Evolutionary conservation across 2,113 vertebrate genomes (phyloP).

Genomic region (Odocoileus virginianus): DNA sequence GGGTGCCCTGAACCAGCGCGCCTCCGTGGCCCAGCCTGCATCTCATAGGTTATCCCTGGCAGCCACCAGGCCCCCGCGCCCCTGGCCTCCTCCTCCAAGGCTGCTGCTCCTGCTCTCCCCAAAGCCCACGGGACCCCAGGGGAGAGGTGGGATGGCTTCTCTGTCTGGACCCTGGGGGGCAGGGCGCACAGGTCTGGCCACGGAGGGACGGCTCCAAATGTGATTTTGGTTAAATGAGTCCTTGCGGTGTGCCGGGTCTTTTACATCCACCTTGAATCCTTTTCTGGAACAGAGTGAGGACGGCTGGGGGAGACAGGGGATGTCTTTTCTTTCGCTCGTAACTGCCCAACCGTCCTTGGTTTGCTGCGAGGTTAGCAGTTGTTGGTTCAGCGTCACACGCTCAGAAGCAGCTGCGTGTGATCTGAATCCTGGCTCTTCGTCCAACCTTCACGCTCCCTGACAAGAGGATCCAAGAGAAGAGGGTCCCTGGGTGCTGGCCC

Average conservation of each 20-base stretch:
- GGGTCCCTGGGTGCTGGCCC: neutral
- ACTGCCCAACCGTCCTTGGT: neutral
- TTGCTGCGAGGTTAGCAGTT: fast-evolving
- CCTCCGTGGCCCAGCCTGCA: fast-evolving
- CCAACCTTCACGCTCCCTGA: neutral
- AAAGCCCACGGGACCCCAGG: neutral
- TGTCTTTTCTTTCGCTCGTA: neutral
- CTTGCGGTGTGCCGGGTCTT: neutral
- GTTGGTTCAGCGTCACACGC: fast-evolving
- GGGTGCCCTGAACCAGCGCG: neutral
- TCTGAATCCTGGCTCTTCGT: neutral
- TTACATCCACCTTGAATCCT: neutral
- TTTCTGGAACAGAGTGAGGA: neutral
- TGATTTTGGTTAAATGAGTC: neutral
- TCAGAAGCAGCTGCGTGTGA: neutral
- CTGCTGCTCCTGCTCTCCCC: fast-evolving
- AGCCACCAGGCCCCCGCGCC: fast-evolving
- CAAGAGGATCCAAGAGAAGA: neutral
- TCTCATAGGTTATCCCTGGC: neutral
- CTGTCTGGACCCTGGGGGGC: neutral
- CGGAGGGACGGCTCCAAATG: neutral
- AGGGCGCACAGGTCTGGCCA: neutral
- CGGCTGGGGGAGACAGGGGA: neutral
- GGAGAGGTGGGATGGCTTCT: neutral
- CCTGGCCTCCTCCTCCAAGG: neutral